These are phyloP conservation scores for Oedothorax gibbosus DNA, from an alignment of 1,140 invertebrate genomes.

Conservation along the genomic window DNA sequence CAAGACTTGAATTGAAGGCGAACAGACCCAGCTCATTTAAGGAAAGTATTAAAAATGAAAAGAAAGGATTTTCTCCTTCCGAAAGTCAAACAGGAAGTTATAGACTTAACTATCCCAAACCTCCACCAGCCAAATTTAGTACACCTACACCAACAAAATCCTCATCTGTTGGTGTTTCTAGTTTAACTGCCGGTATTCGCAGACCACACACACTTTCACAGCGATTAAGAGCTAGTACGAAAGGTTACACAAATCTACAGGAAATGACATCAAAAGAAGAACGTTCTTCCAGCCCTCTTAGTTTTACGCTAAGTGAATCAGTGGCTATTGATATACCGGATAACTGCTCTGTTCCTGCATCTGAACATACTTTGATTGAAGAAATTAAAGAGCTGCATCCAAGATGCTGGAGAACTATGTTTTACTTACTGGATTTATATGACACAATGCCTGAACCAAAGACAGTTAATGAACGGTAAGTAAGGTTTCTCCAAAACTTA, in stretches of 20 bases:
- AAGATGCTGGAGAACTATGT: conserved; percentile 94
- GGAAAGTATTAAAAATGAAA: conserved; percentile 52
- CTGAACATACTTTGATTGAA: conserved; percentile 69
- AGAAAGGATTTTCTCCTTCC: conserved; percentile 60
- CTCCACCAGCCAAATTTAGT: conserved; percentile 39
- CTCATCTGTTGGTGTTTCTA: conserved; percentile 35
- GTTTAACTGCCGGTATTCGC: conserved; percentile 54
- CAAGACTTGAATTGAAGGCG: conserved; percentile 83
- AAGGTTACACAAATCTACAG: conserved; percentile 63
- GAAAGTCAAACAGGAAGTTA: conserved; percentile 62
- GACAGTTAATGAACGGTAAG: conserved; percentile 77
- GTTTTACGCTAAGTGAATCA: conserved; percentile 65
- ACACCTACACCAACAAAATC: conserved; percentile 49
- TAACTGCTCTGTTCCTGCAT: conserved; percentile 64
- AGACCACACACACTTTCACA: conserved; percentile 61
- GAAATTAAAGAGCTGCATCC: conserved; percentile 74
- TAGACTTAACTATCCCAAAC: conserved; percentile 48
- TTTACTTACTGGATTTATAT: conserved; percentile 91
- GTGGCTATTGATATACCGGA: conserved; percentile 69
- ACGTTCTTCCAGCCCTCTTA: conserved; percentile 56
- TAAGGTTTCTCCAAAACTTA: conserved; percentile 1
- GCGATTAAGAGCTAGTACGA: conserved; percentile 58
- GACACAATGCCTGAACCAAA: conserved; percentile 94
- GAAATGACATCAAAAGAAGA: conserved; percentile 59
- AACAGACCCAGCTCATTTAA: conserved; percentile 71